phyloP scores from a whole-genome alignment of 1,140 invertebrate species.

The Himalopsyche phryganea region DNA sequence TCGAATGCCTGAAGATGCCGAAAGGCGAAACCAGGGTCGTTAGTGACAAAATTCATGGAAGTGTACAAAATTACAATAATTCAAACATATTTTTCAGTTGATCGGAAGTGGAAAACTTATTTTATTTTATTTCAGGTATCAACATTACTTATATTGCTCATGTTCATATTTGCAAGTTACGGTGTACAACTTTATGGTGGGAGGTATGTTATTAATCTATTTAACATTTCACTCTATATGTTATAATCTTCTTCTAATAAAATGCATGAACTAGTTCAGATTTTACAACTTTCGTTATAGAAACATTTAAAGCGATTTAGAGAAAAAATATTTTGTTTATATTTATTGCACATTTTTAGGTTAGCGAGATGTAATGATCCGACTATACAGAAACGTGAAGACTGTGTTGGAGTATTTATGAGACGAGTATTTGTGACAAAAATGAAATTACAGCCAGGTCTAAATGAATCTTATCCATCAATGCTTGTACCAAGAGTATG shows the following conservation, averaged over 20 bases:
- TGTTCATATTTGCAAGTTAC: slow-evolving; percentile 99
- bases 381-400: slow-evolving; percentile 73
- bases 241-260: too few species aligned
- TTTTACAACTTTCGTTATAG: too few species aligned
- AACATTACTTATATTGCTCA: slow-evolving; percentile 93
- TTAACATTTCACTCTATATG: neutral
- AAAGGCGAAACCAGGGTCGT: too few species aligned
- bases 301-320: too few species aligned
- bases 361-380: slow-evolving; percentile 97
- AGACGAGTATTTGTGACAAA: slow-evolving; percentile 95
- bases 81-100: too few species aligned
- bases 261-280: too few species aligned
- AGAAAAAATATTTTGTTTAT: too few species aligned
- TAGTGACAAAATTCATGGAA: too few species aligned
- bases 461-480: slow-evolving; percentile 84
- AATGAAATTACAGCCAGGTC: slow-evolving; percentile 86
- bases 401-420: slow-evolving; percentile 95
- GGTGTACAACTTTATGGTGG: slow-evolving; percentile 98
- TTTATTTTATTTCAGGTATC: slow-evolving; percentile 69
- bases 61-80: too few species aligned
- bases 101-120: too few species aligned
- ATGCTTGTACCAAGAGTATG: slow-evolving; percentile 97
- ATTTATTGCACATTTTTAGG: slow-evolving; percentile 39
- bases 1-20: too few species aligned
- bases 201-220: slow-evolving; percentile 37